A percentile compares a stretch with the other conserved stretches of the same genome.
Conservation (phyloP, 2,113 vertebrate genomes). For the Chinchilla lanigera region DNA sequence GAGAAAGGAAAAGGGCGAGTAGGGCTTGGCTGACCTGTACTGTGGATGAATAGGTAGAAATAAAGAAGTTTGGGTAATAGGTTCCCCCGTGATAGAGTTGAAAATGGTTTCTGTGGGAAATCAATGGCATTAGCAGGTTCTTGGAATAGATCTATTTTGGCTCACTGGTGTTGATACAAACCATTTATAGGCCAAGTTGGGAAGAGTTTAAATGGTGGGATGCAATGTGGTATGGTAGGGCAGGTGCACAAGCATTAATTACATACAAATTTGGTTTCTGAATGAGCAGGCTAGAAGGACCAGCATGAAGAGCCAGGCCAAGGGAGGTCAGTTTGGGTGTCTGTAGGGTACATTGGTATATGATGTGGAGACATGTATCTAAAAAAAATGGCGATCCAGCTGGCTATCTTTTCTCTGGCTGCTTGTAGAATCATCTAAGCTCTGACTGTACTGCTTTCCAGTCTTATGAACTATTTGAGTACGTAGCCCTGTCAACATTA, state of each 20-base stretch:
- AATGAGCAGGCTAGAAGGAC: not conserved
- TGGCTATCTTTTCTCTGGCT: not conserved
- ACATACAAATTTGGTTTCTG: not conserved
- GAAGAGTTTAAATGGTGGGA: not conserved
- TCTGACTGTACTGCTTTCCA: conserved; percentile 11
- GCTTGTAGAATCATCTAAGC: not conserved
- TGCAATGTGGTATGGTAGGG: not conserved
- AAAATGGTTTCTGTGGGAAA: not conserved
- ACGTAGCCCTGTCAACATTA: conserved; percentile 31
- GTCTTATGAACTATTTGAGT: conserved; percentile 50
- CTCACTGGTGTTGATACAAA: not conserved
- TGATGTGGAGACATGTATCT: not conserved
- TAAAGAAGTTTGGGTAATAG: not conserved
- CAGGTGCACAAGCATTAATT: not conserved
- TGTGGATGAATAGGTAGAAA: not conserved
- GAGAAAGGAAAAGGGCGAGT: not conserved
- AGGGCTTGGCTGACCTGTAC: not conserved
- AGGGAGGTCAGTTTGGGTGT: not conserved
- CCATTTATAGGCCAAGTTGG: not conserved
- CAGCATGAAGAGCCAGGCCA: not conserved
- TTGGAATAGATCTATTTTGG: not conserved
- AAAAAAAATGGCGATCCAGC: not conserved
- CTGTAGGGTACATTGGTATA: not conserved
- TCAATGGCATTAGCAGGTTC: not conserved
- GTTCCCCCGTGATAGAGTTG: not conserved